A percentile compares a stretch with the other conserved stretches of the same genome.
Conservation (phyloP, 2,797 vertebrate species). For the Rhinella marina region DNA sequence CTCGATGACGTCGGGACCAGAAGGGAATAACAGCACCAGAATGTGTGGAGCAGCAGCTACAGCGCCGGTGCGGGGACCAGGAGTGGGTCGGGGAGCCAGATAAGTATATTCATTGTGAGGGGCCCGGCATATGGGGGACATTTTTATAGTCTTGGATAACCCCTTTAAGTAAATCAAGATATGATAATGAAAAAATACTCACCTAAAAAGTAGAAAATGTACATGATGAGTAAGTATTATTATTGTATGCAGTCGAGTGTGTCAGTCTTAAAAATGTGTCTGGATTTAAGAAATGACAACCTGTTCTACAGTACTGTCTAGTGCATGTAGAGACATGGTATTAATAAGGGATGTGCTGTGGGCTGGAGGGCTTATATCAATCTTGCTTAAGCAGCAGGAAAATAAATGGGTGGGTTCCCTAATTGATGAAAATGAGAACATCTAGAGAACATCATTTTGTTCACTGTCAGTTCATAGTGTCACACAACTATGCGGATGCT, state of each 20-base stretch:
- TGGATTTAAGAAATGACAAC: slow-evolving; percentile 8
- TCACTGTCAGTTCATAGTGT: slow-evolving; percentile 5
- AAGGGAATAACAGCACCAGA: too few relatives aligned
- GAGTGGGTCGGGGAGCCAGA: too few relatives aligned
- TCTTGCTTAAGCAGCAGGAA: slow-evolving; percentile 53
- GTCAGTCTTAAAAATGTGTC: neutral
- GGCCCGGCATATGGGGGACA: too few relatives aligned
- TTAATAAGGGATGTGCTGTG: slow-evolving; percentile 39
- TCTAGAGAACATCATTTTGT: slow-evolving; percentile 39
- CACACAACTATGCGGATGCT: slow-evolving; percentile 35
- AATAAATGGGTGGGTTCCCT: slow-evolving; percentile 39
- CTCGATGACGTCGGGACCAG: too few relatives aligned
- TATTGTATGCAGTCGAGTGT: slow-evolving; percentile 25
- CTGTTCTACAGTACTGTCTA: slow-evolving; percentile 34
- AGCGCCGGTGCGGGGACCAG: too few relatives aligned
- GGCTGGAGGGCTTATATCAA: slow-evolving; percentile 47
- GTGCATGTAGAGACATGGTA: slow-evolving; percentile 51
- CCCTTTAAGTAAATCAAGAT: neutral
- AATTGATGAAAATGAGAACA: slow-evolving; percentile 36
- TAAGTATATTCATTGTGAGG: too few relatives aligned
- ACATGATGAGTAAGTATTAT: neutral
- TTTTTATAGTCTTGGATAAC: too few relatives aligned
- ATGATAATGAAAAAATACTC: neutral
- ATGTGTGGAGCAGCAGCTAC: neutral
- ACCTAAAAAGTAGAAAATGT: neutral